These are phyloP conservation scores for Pardalotus punctatus DNA, from an alignment of 2,113 vertebrate species.

Conservation along the genomic window DNA sequence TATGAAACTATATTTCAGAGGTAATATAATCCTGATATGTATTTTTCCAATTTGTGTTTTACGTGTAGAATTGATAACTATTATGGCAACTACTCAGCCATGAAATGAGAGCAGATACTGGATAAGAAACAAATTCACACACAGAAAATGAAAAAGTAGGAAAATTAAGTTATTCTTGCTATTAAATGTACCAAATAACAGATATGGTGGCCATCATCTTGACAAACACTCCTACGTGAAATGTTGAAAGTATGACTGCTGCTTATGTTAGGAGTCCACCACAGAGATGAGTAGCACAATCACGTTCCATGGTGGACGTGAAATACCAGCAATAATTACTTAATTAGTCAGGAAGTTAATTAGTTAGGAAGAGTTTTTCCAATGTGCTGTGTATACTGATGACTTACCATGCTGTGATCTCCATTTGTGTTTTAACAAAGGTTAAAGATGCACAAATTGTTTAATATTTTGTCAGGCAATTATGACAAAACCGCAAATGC, in stretches of 20 bases:
- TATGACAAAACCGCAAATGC: neutral
- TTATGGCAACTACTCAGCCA: neutral
- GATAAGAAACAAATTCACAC: neutral
- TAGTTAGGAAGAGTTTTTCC: neutral
- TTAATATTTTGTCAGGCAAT: neutral
- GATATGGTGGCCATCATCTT: neutral
- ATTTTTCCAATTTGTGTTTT: constrained; percentile 15
- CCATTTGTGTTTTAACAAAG: neutral
- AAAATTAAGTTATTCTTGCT: neutral
- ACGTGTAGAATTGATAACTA: neutral
- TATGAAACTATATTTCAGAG: neutral
- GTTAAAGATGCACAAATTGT: neutral
- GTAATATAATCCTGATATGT: neutral
- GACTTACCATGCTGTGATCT: neutral
- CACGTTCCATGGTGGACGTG: neutral
- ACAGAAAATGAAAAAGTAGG: neutral
- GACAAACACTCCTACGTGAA: neutral
- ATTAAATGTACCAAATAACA: neutral
- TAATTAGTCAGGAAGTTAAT: neutral
- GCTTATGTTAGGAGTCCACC: neutral
- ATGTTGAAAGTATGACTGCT: neutral
- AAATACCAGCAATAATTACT: neutral
- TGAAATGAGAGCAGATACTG: neutral
- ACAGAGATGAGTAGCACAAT: neutral
- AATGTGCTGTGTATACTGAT: neutral